Base-by-base conservation (phyloP, 1,140 invertebrate genomes). In the Phenacoccus solenopsis region DNA sequence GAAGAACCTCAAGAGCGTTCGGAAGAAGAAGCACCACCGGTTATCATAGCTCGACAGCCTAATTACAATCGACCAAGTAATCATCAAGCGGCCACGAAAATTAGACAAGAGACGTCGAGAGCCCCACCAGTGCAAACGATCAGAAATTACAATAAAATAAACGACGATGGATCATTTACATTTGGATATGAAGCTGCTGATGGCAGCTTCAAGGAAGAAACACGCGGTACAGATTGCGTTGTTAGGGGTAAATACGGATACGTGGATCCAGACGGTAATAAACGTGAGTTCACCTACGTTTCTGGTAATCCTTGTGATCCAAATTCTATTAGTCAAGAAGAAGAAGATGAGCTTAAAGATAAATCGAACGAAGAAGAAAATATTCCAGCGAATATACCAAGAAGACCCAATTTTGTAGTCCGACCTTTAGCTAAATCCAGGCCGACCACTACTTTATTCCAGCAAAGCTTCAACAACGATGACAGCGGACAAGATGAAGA, bases 281-380 rank as follows among this genome's bases (percentile, higher is more conserved):
- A 91, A 75, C 79, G 91, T 70, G 89, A 93, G 76, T 93, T 93
- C 77, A 90, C 88, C 0, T 94, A 94, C 77, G 90, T 91, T 0
- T 91, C 90, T n/a, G 91, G 91, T n/a, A 92, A 92, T 75, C 89
- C 90, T 1, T 93, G 90, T 76, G 90, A 92, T 74, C 89, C 89
- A 0, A 90, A 91, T 77, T 88, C 87, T 10, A 85, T 86, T 0
- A 82, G 85, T 21, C 82, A 87, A 69, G 82, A 89, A 13, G 59
- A 69, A 12, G 70, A 73, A 16, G 59, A 69, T 10, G 70, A 73
- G 13, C 68, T 68, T 5, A 59, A 69, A 16, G 25, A 72, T 69
- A 70, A 72, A 49, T 56, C 70, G 25, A 35, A 69, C 13, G 75
- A 74, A 7, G 76, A 77, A 56, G 77, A 78, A 28, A 78, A 79